Evolutionary conservation across 1,140 invertebrate genomes (phyloP).

Genomic region (Gryllus bimaculatus): DNA sequence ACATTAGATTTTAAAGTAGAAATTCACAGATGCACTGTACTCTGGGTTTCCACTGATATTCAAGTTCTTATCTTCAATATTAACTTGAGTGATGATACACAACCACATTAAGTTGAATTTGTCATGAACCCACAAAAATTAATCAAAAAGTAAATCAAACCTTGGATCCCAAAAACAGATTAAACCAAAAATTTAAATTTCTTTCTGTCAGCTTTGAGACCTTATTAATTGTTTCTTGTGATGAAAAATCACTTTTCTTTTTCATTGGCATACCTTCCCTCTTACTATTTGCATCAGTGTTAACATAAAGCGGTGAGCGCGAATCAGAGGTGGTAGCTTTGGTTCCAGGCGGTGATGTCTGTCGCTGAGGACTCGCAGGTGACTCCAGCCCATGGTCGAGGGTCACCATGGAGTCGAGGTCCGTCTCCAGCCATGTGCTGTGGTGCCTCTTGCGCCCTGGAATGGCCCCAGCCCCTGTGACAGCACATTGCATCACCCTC

Average conservation of each 20-base stretch:
- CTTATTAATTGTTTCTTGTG: too few species aligned
- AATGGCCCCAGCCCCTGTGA: slow-evolving; percentile 30
- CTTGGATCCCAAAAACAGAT: too few species aligned
- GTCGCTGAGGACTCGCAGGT: slow-evolving; percentile 26
- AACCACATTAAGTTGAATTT: too few species aligned
- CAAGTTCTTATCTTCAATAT: too few species aligned
- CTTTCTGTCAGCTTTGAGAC: too few species aligned
- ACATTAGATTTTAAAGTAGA: too few species aligned
- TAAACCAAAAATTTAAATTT: too few species aligned
- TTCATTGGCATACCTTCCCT: slow-evolving; percentile 7
- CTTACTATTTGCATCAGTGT: slow-evolving; percentile 31
- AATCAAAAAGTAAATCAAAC: too few species aligned
- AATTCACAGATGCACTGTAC: too few species aligned
- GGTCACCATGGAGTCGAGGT: slow-evolving; percentile 68
- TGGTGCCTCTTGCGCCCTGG: slow-evolving; percentile 32
- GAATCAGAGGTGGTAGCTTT: slow-evolving; percentile 17
- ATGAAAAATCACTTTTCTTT: neutral
- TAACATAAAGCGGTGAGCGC: slow-evolving; percentile 36
- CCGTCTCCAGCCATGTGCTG: slow-evolving; percentile 74
- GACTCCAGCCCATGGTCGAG: slow-evolving; percentile 46
- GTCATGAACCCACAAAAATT: too few species aligned
- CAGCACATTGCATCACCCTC: neutral
- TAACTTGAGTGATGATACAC: too few species aligned
- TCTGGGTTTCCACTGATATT: too few species aligned
- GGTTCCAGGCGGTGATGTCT: slow-evolving; percentile 11